Conservation (phyloP, 2,797 vertebrate species). For the Mormyrops attenuatus region DNA sequence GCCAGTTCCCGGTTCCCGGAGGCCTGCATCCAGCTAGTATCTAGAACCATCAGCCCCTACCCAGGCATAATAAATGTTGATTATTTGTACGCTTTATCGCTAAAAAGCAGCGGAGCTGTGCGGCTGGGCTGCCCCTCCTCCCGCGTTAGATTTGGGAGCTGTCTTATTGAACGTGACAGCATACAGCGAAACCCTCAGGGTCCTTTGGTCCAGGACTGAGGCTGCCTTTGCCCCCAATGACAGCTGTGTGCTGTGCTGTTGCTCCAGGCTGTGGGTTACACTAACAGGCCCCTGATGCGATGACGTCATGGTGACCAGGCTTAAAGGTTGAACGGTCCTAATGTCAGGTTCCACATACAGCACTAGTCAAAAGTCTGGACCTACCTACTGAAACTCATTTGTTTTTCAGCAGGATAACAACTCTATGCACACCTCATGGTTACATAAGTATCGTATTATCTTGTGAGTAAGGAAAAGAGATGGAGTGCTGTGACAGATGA, state of each 20-base stretch:
- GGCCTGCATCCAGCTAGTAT: background rate
- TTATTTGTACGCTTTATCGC: background rate
- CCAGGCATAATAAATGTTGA: background rate
- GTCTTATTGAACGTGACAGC: background rate
- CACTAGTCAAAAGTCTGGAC: background rate
- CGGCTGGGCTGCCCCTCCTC: background rate
- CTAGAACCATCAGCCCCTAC: background rate
- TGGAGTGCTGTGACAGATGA: background rate
- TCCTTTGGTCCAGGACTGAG: slow-evolving; percentile 15
- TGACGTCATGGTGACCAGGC: slow-evolving; percentile 18
- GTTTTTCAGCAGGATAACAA: background rate
- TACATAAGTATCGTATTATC: background rate
- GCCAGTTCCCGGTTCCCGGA: background rate
- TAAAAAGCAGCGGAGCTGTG: background rate
- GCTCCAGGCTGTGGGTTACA: slow-evolving; percentile 24
- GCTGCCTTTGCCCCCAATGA: slow-evolving; percentile 3
- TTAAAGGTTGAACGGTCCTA: background rate
- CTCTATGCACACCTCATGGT: background rate
- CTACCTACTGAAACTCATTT: background rate
- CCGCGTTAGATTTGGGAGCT: background rate
- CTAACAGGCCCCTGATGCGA: slow-evolving; percentile 8
- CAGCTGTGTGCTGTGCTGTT: slow-evolving; percentile 19
- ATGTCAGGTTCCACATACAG: background rate
- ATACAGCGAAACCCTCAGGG: slow-evolving; percentile 12
- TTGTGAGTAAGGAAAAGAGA: background rate